Conservation (phyloP, 2,888 invertebrate species). For the Xanthia togata region DNA sequence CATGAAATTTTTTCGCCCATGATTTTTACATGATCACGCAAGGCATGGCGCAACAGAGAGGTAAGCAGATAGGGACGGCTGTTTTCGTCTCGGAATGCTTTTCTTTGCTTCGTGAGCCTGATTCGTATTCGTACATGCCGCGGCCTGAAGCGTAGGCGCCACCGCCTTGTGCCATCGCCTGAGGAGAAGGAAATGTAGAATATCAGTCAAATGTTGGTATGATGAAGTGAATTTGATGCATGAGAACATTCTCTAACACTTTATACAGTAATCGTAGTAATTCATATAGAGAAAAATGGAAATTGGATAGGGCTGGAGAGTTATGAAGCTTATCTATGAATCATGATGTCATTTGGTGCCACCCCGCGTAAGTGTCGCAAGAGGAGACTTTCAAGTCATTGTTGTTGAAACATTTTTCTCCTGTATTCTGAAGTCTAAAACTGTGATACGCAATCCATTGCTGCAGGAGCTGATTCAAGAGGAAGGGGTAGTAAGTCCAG, state of each 20-base stretch:
- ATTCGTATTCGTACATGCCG: conserved; percentile 95
- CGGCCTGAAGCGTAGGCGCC: conserved; percentile 90
- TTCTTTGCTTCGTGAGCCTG: conserved; percentile 93
- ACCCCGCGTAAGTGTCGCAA: too few species aligned
- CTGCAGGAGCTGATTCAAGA: too few species aligned
- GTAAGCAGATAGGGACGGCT: conserved; percentile 96
- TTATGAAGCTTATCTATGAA: too few species aligned
- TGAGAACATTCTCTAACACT: neutral
- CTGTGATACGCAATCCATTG: too few species aligned
- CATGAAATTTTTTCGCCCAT: neutral
- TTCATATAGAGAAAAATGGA: neutral
- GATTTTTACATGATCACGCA: conserved; percentile 94
- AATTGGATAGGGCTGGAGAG: neutral
- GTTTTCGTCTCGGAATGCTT: conserved; percentile 95
- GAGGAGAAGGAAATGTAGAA: conserved; percentile 18
- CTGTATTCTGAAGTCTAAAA: too few species aligned
- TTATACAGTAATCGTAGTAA: neutral
- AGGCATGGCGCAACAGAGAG: conserved; percentile 97
- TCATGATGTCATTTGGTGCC: too few species aligned
- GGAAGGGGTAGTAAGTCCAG: too few species aligned
- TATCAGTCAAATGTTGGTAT: neutral
- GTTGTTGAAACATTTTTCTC: too few species aligned
- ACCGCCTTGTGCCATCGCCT: conserved; percentile 92
- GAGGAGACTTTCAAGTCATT: too few species aligned
- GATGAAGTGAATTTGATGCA: neutral